phyloP scores from a whole-genome alignment of 2,797 vertebrate species.

The Podarcis lilfordi region DNA sequence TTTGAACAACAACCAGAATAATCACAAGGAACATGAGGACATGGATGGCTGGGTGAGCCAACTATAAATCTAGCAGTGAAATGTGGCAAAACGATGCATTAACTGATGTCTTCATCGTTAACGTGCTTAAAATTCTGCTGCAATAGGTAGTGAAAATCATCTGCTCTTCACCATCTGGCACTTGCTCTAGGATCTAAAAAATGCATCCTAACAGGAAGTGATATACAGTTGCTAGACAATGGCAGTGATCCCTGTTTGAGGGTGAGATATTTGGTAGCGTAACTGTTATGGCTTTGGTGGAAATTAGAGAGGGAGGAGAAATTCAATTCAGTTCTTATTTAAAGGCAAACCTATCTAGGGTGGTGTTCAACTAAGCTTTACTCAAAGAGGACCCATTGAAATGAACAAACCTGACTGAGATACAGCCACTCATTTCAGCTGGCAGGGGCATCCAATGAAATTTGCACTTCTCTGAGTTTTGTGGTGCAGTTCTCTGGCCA shows the following conservation, averaged over 20 bases:
- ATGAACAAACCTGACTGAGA: too few species aligned
- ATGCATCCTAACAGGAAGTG: background rate
- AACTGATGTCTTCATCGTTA: slow-evolving; percentile 11
- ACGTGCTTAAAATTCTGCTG: slow-evolving; percentile 29
- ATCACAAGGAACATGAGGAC: background rate
- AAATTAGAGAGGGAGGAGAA: background rate
- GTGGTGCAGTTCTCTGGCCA: too few species aligned
- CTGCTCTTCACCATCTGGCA: slow-evolving; percentile 38
- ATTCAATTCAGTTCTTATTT: too few species aligned
- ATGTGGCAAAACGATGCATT: background rate
- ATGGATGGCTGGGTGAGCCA: slow-evolving; percentile 3
- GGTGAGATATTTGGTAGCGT: background rate
- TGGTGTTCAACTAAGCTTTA: too few species aligned
- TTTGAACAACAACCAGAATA: slow-evolving; percentile 12
- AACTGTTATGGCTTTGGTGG: slow-evolving; percentile 6
- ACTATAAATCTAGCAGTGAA: slow-evolving; percentile 19
- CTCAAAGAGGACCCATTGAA: too few species aligned
- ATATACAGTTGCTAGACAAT: slow-evolving; percentile 25
- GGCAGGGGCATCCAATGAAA: too few species aligned
- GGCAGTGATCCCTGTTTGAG: too few species aligned
- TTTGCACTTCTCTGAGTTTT: too few species aligned
- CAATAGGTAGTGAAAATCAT: slow-evolving; percentile 34
- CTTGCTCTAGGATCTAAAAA: slow-evolving; percentile 32
- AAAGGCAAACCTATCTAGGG: too few species aligned
- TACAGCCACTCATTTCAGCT: too few species aligned